Conservation (phyloP, 2,888 invertebrate species). For the Steromphala cineraria region DNA sequence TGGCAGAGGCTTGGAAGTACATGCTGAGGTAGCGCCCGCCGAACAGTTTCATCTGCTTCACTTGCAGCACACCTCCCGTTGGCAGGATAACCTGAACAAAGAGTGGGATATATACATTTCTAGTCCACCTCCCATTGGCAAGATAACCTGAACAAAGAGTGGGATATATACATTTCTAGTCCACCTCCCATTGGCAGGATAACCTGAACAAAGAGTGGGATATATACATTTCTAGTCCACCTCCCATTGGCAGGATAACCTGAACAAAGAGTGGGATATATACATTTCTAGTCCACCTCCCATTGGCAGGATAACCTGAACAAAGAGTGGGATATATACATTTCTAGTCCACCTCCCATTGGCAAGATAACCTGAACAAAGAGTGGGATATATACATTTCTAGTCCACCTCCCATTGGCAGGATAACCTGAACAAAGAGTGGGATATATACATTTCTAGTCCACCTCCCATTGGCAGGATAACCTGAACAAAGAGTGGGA, state of each 20-base stretch:
- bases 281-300: not conserved
- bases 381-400: no score
- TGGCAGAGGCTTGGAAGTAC: constrained; percentile 46
- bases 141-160: no score
- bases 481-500: constrained; percentile 33
- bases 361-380: not conserved
- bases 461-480: constrained; percentile 47
- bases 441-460: constrained; percentile 30
- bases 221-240: no score
- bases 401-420: no score
- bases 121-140: not conserved
- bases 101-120: not conserved
- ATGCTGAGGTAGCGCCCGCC: constrained; percentile 46
- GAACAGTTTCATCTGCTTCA: constrained; percentile 33
- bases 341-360: not conserved
- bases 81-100: constrained; percentile 46
- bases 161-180: no score
- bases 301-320: not conserved
- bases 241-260: not conserved
- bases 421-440: no score
- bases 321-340: not conserved
- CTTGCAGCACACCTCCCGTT: constrained; percentile 44
- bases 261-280: not conserved
- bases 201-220: no score
- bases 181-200: no score